These are phyloP conservation scores for Melanotaenia parkinsoni DNA, from an alignment of 2,797 vertebrate genomes.

Conservation along the genomic window DNA sequence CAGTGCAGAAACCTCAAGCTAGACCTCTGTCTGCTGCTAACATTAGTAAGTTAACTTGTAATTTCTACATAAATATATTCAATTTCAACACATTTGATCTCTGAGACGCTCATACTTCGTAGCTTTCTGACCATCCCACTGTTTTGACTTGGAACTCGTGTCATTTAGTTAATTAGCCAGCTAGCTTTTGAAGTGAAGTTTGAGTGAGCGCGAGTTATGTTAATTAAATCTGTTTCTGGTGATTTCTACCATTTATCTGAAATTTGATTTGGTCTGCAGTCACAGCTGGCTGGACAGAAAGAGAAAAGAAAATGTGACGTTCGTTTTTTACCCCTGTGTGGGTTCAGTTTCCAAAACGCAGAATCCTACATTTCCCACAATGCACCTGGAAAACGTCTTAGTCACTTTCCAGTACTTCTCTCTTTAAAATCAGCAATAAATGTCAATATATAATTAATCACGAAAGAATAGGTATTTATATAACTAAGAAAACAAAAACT, in stretches of 20 bases:
- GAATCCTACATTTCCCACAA: constrained; percentile 9
- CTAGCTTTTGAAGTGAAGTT: neutral
- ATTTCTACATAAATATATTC: neutral
- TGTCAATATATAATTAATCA: too few species aligned
- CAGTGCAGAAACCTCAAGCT: neutral
- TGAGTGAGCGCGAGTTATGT: neutral
- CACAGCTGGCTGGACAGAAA: neutral
- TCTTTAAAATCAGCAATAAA: too few species aligned
- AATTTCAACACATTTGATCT: neutral
- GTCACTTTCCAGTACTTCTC: too few species aligned
- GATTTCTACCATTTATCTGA: neutral
- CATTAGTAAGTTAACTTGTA: too few species aligned
- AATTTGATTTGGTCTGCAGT: neutral
- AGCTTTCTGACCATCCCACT: neutral
- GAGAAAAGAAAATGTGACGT: neutral
- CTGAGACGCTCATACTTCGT: too few species aligned
- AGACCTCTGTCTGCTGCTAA: too few species aligned
- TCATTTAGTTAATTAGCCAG: neutral
- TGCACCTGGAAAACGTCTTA: neutral
- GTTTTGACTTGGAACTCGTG: neutral
- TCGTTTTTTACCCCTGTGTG: neutral
- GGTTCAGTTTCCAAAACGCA: neutral
- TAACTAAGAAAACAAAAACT: too few species aligned
- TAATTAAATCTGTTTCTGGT: neutral
- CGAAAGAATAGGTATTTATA: too few species aligned